Evolutionary conservation across 2,888 invertebrate genomes (phyloP), one percentile per base, ranked within the genome.

Genomic region (Tipula confusa): DNA sequence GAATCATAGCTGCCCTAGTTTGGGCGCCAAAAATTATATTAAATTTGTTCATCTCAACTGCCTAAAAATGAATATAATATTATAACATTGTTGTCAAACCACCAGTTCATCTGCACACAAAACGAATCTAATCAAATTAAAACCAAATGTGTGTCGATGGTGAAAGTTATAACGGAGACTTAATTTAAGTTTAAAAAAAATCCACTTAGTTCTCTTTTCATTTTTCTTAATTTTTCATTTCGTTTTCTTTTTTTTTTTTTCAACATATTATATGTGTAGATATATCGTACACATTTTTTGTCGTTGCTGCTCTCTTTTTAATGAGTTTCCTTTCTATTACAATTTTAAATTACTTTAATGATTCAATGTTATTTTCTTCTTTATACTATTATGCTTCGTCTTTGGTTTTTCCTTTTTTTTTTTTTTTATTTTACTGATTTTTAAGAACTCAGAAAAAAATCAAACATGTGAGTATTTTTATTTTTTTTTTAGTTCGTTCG

Each of bases 231-330:
- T 11, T 64, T 64, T 64, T 64, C 24, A 64, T 64, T 64, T 64
- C 11, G 24, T 24, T 24, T 64, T 64, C 24, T 24, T 64, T 24
- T 18, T 24, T 15, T 43, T n/a, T n/a, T n/a, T 15, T 6, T 15
- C n/a, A 15, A 43, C 5, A 43, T 43, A 15, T 18, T 64, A 9
- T 64, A 64, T 64, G 64, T 24, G 9, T 9, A 48, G 5, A 18
- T 9, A 18, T 64, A 64, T n/a, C n/a, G n/a, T 24, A 64, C 11
- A 64, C 24, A 24, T 24, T 24, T 64, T 64, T 64, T 64, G 64
- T 64, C 64, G 64, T 64, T 64, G 64, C 64, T 64, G 64, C 64
- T 64, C 64, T 64, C 64, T 64, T 64, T 64, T 64, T 64, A 64
- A 64, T 64, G 64, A 64, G 64, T 64, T 64, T 64, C 64, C 64